A percentile compares a stretch with the other conserved stretches of the same genome.
phyloP scores from a whole-genome alignment of 2,113 vertebrate genomes.

The Corythaixoides concolor region DNA sequence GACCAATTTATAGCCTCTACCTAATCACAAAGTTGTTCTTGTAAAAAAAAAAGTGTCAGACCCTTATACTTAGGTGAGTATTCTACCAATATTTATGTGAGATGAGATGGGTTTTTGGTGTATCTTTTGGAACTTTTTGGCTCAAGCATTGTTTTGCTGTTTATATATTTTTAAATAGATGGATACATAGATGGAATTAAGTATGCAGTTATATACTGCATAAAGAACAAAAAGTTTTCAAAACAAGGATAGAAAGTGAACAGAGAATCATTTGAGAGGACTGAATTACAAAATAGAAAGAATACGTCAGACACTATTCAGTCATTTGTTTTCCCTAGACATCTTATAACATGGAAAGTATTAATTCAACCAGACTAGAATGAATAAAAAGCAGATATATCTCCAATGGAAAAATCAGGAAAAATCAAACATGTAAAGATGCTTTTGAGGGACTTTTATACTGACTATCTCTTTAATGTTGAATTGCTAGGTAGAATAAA shows the following conservation, averaged over 20 bases:
- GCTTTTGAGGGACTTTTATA: background rate
- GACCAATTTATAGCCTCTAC: background rate
- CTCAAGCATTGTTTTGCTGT: background rate
- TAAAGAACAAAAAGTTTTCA: background rate
- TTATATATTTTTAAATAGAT: background rate
- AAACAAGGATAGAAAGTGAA: background rate
- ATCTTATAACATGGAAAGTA: background rate
- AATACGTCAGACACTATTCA: background rate
- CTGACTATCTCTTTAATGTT: background rate
- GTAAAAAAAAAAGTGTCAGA: background rate
- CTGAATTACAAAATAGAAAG: background rate
- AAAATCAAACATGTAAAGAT: background rate
- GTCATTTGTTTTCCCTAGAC: background rate
- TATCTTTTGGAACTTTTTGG: background rate
- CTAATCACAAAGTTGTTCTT: background rate
- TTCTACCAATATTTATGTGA: background rate
- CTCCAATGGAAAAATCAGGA: background rate
- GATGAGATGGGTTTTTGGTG: background rate
- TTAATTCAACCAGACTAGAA: background rate
- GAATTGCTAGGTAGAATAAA: background rate
- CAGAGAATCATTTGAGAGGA: background rate
- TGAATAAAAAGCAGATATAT: background rate
- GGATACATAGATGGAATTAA: background rate
- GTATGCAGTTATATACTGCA: background rate
- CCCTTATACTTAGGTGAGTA: background rate